Base-by-base conservation (phyloP, 2,113 vertebrate species). In the Cathartes aura region DNA sequence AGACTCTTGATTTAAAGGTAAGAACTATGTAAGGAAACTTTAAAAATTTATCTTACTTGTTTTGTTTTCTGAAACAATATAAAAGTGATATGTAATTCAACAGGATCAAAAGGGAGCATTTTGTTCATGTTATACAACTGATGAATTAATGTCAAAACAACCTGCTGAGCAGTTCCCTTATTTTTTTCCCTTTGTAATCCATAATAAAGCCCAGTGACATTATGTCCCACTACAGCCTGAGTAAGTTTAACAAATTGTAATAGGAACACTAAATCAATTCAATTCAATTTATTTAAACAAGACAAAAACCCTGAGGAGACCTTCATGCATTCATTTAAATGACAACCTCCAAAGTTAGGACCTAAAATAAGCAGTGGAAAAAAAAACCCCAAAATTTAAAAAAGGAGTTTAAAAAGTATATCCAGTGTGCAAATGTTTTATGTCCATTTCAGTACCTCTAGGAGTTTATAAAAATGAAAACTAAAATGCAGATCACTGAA, bases 251-350 rank as follows among this genome's bases (percentile, higher is more conserved):
- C 40, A 68, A 78, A 96, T 75, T 92, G 59, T 48, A 92, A 82
- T 82, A 92, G 34, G 36, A 93, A 72, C 63, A 63, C 83, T 94
- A 95, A 95, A 93, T 93, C 92, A 89, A 91, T 95, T 85, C n/a
- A 64, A 62, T 90, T 91, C 67, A 53, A 90, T 96, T 86, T 86
- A 93, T 96, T 96, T 93, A 96, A 97, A 84, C 72, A 91, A 79
- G 64, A 84, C 23, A 67, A 96, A 95, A 84, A 24, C 68, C 40
- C 95, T 40, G 56, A 89, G 68, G 82, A 94, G 34, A 88, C 30
- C 27, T 79, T 75, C 60, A 45, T 53, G 36, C 53, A 53, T 90
- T 94, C 60, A 56, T 89, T 97, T 73, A 89, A 87, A 89, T 60
- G 40, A 87, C 76, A 96, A 17, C 16, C 43, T 87, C 30, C 32